Base-by-base conservation (phyloP, 2,888 invertebrate genomes). In the Amaurobius ferox region DNA sequence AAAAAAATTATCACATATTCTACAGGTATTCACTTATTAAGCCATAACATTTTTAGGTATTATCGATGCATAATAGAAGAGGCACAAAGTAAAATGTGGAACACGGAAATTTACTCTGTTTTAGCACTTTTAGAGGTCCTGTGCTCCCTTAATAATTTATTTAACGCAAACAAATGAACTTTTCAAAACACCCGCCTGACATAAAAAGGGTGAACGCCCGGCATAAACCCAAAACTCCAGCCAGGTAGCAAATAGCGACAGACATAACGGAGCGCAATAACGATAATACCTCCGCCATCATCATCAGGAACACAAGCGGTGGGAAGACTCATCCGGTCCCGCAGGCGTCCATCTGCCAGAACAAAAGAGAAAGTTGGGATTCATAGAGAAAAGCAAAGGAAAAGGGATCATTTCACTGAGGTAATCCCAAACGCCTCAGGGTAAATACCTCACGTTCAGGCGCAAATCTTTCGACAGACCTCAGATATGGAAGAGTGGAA, bases 381-480 rank as follows among this genome's bases (percentile, higher is more conserved):
- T 44, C 16, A 16, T 5, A 35, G 55, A 0, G 23, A 55, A 55
- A 55, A 55, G 5, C 23, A 6, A 5, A 44, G 19, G 16, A 16
- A 44, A 16, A 44, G 16, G 16, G 11, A 35, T 35, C 35, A 35
- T 55, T 23, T 55, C 23, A 6, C 55, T 16, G 23, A 6, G 23
- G 23, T 55, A 55, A 55, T 55, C 55, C 35, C 9, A 9, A 19
- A 19, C 23, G 55, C 55, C 55, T 3, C 19, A 2, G 23, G 55
- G 55, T 55, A 23, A 55, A 55, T 55, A 55, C 55, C 55, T 55
- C 55, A 55, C 55, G 55, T 55, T n/a, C 11, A 23, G 11, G 19
- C 23, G 23, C 19, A 55, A 23, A 55, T 55, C 55, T 6, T 55
- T 55, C 23, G 3, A 23, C 19, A 19, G 23, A 23, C 0, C 23